Conservation (phyloP, 2,888 invertebrate species). For the Eupithecia tripunctaria region DNA sequence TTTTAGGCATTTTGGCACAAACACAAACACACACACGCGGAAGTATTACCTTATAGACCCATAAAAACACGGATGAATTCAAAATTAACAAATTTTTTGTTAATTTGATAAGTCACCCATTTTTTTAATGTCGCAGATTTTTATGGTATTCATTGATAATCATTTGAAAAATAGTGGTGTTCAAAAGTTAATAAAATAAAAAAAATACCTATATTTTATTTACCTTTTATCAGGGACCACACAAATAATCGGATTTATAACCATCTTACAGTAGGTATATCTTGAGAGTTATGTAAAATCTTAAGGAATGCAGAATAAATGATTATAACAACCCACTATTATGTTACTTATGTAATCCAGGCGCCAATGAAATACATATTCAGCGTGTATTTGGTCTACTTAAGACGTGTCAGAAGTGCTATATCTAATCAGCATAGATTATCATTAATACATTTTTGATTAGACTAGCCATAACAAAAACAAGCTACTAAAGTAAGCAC, state of each 20-base stretch:
- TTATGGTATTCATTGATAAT: no score
- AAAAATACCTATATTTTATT: no score
- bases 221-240: background rate
- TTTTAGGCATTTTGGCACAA: conserved; percentile 28
- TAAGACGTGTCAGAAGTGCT: conserved; percentile 27
- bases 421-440: conserved; percentile 5
- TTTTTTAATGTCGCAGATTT: no score
- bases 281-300: background rate
- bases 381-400: conserved; percentile 27
- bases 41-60: background rate
- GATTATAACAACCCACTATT: background rate
- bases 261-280: background rate
- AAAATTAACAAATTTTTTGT: no score
- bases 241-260: background rate
- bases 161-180: no score
- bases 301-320: background rate
- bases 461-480: background rate
- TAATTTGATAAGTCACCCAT: no score
- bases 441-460: conserved; percentile 6
- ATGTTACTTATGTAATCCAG: conserved; percentile 15
- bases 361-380: conserved; percentile 31
- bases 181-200: no score
- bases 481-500: no score
- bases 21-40: conserved; percentile 4
- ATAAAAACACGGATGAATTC: conserved; percentile 3